Base-by-base conservation (phyloP, 2,797 vertebrate genomes). In the Lemur catta region DNA sequence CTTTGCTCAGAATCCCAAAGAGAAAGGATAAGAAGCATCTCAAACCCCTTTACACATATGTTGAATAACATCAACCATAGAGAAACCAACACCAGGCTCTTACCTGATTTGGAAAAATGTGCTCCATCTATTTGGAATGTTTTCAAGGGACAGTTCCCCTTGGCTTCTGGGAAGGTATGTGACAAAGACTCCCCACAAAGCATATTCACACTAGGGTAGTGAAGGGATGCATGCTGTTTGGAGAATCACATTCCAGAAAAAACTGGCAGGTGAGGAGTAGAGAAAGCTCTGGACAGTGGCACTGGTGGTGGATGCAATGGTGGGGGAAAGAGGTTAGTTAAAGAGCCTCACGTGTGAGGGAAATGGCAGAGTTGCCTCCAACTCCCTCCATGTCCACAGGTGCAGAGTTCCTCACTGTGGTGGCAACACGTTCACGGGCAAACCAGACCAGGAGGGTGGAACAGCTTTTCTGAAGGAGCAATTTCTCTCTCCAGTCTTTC, bases 401-500 rank as follows among this genome's bases (percentile, higher is more conserved):
- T 1, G 15, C 30, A 24, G 38, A 15, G 18, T 0, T 10, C 28
- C 4, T 50, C 71, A 35, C 0, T 4, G 14, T 12, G 26, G 28
- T 6, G 24, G 14, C 57, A 22, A 20, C 30, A 57, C 13, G 59
- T 7, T 67, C 35, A 24, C 0, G 8, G 81, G 30, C 2, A n/a
- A 24, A 26, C 43, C 74, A 48, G 35, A 41, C 20, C 17, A 43
- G 55, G 46, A 61, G 6, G 2, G 15, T 14, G 35, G 33, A 26
- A 38, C 33, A 43, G 46, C 14, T 50, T 48, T 41, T 57, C 35
- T 7, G 2, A 35, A 35, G 35, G 52, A 46, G 9, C 10, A 76
- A 18, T 2, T 61, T 61, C 61, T 80, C 7, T 80, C 71, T 84
- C 38, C 10, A 90, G 65, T 67, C 38, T 94, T 91, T 84, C 26